These are phyloP conservation scores for Manacus vitellinus DNA, from an alignment of 2,113 vertebrate genomes.

Conservation along the genomic window DNA sequence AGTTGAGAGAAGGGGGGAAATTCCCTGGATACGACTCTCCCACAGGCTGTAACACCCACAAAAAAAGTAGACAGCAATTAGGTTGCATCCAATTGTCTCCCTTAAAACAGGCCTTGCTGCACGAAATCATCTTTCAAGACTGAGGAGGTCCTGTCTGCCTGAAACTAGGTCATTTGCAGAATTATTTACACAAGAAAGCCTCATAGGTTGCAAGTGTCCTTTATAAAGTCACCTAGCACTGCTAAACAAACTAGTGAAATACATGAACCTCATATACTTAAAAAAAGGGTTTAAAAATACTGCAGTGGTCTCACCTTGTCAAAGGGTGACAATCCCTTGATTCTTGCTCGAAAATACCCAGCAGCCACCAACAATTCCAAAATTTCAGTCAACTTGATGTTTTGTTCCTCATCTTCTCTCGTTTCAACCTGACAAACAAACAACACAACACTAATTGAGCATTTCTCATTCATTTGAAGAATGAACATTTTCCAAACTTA, in stretches of 20 bases:
- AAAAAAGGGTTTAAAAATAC: neutral
- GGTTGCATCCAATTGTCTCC: neutral
- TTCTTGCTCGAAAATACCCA: constrained; percentile 95
- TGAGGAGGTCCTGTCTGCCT: neutral
- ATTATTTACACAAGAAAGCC: neutral
- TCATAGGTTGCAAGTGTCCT: neutral
- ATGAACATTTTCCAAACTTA: accelerated
- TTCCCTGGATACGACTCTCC: neutral
- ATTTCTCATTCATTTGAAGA: neutral
- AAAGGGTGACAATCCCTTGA: constrained; percentile 95
- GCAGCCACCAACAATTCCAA: constrained; percentile 95
- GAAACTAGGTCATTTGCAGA: neutral
- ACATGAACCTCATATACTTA: neutral
- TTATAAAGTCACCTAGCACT: neutral
- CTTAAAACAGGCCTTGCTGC: neutral
- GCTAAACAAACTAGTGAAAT: neutral
- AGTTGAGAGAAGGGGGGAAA: neutral
- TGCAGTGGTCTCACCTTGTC: constrained; percentile 84
- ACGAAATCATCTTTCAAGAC: neutral
- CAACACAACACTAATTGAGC: neutral
- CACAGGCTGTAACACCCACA: neutral
- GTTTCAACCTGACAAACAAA: constrained; percentile 86
- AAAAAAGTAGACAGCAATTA: neutral
- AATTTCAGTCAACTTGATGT: constrained; percentile 90
- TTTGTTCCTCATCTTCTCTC: constrained; percentile 96